Evolutionary conservation across 2,888 invertebrate species (phyloP), one percentile per base, ranked within the genome.

Genomic region (Dryobotodes eremita): DNA sequence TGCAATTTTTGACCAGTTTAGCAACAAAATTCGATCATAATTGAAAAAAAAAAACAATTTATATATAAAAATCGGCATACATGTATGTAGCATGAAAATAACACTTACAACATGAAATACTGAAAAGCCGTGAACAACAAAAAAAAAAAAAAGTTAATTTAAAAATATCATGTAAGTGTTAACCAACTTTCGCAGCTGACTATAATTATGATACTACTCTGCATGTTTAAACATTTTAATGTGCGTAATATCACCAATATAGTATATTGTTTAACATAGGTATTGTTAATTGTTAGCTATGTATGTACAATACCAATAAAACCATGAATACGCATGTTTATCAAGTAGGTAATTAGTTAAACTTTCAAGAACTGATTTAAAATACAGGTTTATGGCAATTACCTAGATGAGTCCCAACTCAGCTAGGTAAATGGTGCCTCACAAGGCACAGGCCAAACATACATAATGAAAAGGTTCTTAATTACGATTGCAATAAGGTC

Each of bases 201-300:
- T 15, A 31, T n/a, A n/a, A n/a, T n/a, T 31, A 42, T 23, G 23
- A 53, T 53, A 69, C 50, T 31, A 68, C 23, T 69, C 31, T 53
- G 53, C 23, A 36, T 53, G 50, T 69, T 31, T 23, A 23, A 53
- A 69, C 11, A 61, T 36, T 78, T 42, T 31, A 66, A 42, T 66
- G 26, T 57, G 68, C 42, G n/a, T 79, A 77, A 42, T 20, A 79
- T 55, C 20, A 79, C 31, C 11, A 69, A 53, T 55, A 70, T 23
- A 36, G 48, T 79, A 55, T 20, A 55, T 50, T 57, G 57, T 17
- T 17, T 57, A 50, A 8, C 26, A 50, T 55, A 50, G 5, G 17
- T 26, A 77, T 50, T 61, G 50, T 66, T 55, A 26, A 65, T 81
- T 81, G 66, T 84, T 83, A 83, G 20, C 20, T 31, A 74, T 74